Conservation (phyloP, 2,888 invertebrate species). For the Cheilosia vernalis region DNA sequence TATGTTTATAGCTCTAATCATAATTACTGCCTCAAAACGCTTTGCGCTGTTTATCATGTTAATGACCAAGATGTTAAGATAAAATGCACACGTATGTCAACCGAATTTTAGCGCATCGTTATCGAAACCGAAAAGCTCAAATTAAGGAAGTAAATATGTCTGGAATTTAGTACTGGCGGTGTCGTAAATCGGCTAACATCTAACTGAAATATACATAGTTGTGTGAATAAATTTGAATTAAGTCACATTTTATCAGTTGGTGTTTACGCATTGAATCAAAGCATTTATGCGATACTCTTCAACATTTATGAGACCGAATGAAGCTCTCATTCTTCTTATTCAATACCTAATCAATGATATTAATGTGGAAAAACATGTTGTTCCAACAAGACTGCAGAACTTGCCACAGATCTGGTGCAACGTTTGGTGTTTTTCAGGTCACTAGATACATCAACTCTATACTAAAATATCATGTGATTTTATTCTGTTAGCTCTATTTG, state of each 20-base stretch:
- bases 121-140: not conserved
- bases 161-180: not conserved
- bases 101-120: not conserved
- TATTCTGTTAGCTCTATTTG: no score
- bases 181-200: not conserved
- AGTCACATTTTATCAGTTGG: not conserved
- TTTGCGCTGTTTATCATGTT: not conserved
- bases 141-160: no score
- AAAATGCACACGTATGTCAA: not conserved
- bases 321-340: no score
- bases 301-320: no score
- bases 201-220: not conserved
- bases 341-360: no score
- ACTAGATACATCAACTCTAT: no score
- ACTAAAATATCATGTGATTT: no score
- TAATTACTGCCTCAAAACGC: not conserved
- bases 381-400: no score
- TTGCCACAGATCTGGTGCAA: no score
- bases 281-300: not conserved
- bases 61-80: constrained; percentile 9
- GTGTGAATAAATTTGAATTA: no score
- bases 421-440: no score
- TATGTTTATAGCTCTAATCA: constrained; percentile 9
- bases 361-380: no score
- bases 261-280: not conserved